Evolutionary conservation across 2,113 vertebrate genomes (phyloP).

Genomic region (Eurystomus gularis): DNA sequence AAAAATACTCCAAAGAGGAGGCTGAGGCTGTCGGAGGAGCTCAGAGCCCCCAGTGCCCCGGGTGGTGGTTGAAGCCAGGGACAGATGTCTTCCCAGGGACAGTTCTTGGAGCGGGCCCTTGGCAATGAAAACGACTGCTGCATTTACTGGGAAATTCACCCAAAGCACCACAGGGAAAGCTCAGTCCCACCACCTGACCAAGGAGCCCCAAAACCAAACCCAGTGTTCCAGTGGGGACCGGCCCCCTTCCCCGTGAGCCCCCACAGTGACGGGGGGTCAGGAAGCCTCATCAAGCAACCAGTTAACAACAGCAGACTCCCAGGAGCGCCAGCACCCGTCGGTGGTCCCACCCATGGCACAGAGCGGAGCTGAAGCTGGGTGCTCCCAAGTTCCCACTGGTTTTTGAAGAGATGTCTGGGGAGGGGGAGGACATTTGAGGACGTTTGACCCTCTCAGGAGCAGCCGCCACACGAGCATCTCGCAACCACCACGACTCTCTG

Average conservation of each 20-base stretch:
- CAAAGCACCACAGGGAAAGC: not conserved
- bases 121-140: not conserved
- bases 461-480: not conserved
- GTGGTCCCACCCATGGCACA: not conserved
- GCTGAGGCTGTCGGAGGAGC: not conserved
- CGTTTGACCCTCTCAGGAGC: fast-evolving
- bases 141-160: not conserved
- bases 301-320: not conserved
- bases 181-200: not conserved
- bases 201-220: not conserved
- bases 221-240: not conserved
- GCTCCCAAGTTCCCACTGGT: not conserved
- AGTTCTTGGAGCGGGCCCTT: not conserved
- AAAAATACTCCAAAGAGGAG: constrained; percentile 33
- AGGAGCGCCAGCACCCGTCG: not conserved
- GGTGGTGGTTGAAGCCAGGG: not conserved
- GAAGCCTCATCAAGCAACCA: not conserved
- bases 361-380: no score
- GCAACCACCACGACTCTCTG: fast-evolving
- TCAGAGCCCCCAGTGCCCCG: not conserved
- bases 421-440: fast-evolving
- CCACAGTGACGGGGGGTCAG: fast-evolving
- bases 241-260: not conserved
- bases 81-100: not conserved
- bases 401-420: no score